Evolutionary conservation across 2,888 invertebrate species (phyloP), one percentile per base, ranked within the genome.

Genomic region (Acleris cristana): DNA sequence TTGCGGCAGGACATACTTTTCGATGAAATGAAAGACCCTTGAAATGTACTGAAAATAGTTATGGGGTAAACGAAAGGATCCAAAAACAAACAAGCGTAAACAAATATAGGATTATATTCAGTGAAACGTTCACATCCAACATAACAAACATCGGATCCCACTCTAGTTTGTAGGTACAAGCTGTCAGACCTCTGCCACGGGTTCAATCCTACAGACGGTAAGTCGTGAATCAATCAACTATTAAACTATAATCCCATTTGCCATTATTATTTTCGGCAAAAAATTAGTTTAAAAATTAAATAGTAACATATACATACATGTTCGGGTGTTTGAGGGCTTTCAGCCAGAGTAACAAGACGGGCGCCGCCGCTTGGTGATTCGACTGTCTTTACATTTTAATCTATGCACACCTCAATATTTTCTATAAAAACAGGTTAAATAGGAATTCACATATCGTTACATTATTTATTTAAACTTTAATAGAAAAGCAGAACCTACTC

Each of bases 31-130:
- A 21, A 21, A 7, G 26, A 26, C 26, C 26, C 26, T 26, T 26
- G 26, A 26, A 26, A 7, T 26, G 26, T 26, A 34, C 34, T 34
- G 34, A 12, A 40, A 14, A 14, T 14, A 40, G 14, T 40, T 14
- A 40, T 3, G 40, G 40, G 14, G 40, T 40, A 40, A 40, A 40
- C 14, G 40, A 40, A 40, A 40, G 54, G 51, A 56, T 72, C 78
- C 73, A 72, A 90, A 91, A 92, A 86, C 78, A 92, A 90, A 91
- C 88, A 85, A 90, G 86, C 84, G 83, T 86, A 88, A 91, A 92
- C 92, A 92, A 92, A 92, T 91, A 91, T 90, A 92, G 90, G 91
- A 92, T 92, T 92, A 92, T 92, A 92, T 92, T 92, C 87, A 91
- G 85, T 87, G 89, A 90, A 91, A 92, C 90, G 89, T 89, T 90